phyloP scores from a whole-genome alignment of 1,140 invertebrate genomes.

The Drosophila truncata region DNA sequence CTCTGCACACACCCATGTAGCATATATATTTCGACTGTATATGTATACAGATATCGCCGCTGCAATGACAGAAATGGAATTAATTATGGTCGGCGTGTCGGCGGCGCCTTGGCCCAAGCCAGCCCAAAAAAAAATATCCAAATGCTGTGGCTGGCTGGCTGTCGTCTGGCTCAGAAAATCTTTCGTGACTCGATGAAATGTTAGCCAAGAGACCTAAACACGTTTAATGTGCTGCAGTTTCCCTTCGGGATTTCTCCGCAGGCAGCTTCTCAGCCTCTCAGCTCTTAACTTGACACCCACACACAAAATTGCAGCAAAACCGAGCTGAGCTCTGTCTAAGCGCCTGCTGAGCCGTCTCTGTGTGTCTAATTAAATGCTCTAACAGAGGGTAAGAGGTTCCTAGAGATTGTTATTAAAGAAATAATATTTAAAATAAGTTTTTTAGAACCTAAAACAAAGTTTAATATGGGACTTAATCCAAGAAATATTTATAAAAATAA shows the following conservation, averaged over 20 bases:
- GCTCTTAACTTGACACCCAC: constrained; percentile 65
- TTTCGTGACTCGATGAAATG: constrained; percentile 69
- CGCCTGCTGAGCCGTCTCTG: constrained; percentile 36
- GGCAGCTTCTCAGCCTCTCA: neutral
- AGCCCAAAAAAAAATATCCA: constrained; percentile 29
- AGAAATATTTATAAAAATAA: neutral
- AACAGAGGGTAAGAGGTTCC: constrained; percentile 4
- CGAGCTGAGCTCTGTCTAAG: constrained; percentile 33
- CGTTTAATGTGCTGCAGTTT: constrained; percentile 70
- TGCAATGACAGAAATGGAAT: constrained; percentile 65
- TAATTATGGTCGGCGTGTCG: constrained; percentile 62
- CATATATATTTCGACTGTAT: neutral
- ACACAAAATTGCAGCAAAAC: constrained; percentile 47
- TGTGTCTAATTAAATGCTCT: constrained; percentile 62
- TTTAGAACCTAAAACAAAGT: no score
- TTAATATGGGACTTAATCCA: neutral
- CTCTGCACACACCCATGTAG: constrained; percentile 14
- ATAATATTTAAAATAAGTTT: no score
- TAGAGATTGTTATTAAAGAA: neutral
- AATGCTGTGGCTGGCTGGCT: constrained; percentile 5
- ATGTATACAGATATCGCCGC: constrained; percentile 43
- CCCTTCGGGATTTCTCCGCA: constrained; percentile 20
- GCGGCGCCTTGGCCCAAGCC: constrained; percentile 51
- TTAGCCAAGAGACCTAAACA: constrained; percentile 75
- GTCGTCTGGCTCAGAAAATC: constrained; percentile 33